Conservation (phyloP, 1,140 invertebrate genomes). For the Hyposmocoma kahamanoa region DNA sequence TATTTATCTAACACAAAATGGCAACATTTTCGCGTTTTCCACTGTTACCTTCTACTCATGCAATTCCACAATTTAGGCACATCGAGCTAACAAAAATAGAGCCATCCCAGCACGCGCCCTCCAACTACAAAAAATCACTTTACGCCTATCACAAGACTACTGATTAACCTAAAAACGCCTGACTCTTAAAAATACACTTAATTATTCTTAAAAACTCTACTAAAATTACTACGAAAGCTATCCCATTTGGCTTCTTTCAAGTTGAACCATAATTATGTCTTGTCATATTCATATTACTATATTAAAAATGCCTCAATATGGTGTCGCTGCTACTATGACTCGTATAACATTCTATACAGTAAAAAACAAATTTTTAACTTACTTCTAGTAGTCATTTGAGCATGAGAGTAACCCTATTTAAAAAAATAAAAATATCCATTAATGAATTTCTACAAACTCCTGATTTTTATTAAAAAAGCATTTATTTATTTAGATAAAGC, state of each 20-base stretch:
- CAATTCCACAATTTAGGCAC: conserved; percentile 41
- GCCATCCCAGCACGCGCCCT: conserved; percentile 21
- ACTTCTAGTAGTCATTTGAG: conserved; percentile 16
- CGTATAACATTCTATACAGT: conserved; percentile 33
- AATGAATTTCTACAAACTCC: no score
- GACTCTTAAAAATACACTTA: conserved; percentile 6
- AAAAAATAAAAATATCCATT: no score
- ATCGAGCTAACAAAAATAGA: conserved; percentile 48
- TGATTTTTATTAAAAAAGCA: no score
- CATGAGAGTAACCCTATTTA: conserved; percentile 7
- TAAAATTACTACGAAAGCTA: conserved; percentile 49
- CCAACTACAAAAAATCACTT: conserved; percentile 7
- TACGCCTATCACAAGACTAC: conserved; percentile 8
- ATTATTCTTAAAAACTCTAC: conserved; percentile 5
- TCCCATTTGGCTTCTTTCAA: conserved; percentile 72
- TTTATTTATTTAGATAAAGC: no score
- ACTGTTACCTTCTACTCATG: conserved; percentile 15
- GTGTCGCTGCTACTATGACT: conserved; percentile 59
- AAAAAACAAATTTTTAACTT: conserved; percentile 20
- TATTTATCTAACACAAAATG: no score
- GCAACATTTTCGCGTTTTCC: no score
- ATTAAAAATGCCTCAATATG: conserved; percentile 66
- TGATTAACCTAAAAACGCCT: conserved; percentile 3
- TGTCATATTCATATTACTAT: conserved; percentile 52
- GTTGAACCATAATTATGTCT: conserved; percentile 72